A percentile compares a stretch with the other conserved stretches of the same genome.
Conservation (phyloP, 2,888 invertebrate species). For the Noctua janthina region DNA sequence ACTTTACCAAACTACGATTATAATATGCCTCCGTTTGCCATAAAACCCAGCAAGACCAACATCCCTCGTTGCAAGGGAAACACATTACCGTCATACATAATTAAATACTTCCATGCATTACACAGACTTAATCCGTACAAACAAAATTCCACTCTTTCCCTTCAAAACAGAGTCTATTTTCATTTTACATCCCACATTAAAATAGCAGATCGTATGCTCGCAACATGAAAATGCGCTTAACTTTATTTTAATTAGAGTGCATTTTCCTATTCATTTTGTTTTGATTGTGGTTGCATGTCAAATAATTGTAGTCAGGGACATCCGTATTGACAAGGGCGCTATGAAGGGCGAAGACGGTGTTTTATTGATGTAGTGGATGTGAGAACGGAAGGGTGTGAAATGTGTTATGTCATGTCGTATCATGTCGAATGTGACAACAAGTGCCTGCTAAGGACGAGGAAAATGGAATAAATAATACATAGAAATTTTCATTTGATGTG, state of each 20-base stretch:
- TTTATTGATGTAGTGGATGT: slow-evolving; percentile 25
- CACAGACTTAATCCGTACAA: slow-evolving; percentile 7
- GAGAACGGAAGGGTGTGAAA: slow-evolving; percentile 24
- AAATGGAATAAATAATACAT: slow-evolving; percentile 17
- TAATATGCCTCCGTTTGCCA: background rate
- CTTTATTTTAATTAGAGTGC: slow-evolving; percentile 13
- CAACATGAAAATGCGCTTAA: slow-evolving; percentile 39
- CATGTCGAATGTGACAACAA: background rate
- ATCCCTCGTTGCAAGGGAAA: slow-evolving; percentile 52
- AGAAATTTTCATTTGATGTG: background rate
- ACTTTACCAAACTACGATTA: background rate
- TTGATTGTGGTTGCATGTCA: slow-evolving; percentile 11
- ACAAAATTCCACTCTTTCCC: background rate
- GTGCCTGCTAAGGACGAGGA: background rate
- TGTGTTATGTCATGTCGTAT: slow-evolving; percentile 19
- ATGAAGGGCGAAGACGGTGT: background rate
- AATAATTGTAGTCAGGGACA: background rate
- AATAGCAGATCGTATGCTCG: slow-evolving; percentile 32
- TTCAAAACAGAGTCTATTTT: background rate
- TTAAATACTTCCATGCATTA: slow-evolving; percentile 39
- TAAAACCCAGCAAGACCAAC: slow-evolving; percentile 11
- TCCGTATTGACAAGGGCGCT: slow-evolving; percentile 20
- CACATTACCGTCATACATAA: slow-evolving; percentile 18
- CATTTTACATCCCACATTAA: background rate
- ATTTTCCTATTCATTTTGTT: slow-evolving; percentile 25